Base-by-base conservation (phyloP, 1,140 invertebrate species). In the Microplitis demolitor region DNA sequence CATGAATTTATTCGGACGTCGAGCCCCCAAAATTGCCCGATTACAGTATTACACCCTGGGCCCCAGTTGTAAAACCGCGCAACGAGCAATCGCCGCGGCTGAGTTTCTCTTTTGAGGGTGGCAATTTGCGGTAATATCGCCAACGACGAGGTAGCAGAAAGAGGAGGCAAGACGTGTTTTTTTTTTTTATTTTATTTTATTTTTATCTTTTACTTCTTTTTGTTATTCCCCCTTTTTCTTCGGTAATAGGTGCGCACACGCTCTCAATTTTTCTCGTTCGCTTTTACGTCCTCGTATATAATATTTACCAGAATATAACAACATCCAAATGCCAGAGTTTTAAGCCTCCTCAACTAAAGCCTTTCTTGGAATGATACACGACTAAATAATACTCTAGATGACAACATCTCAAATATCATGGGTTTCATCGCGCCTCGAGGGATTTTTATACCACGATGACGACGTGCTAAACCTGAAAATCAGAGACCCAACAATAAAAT, bases 41-140 rank as follows among this genome's bases (percentile, higher is more conserved):
- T 85, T 85, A 85, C 80, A 77, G 81, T 83, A 84, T 85, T 83
- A 82, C 83, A 80, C 78, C 67, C 62, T 39, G 73, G 74, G 64
- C 56, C 69, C 61, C 50, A 82, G 84, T 82, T 84, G 84, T 86
- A 82, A 85, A 85, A 83, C 77, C 76, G 77, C 79, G 76, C 79
- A 78, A 76, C 76, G 74, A 78, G 75, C 78, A 80, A 80, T 75
- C 78, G 77, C 76, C 74, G 73, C 78, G 77, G 39, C 39, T 45
- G 39, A 45, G 80, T 82, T 81, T 80, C 80, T 82, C 80, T 85
- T 84, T 85, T 80, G 82, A 86, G 84, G 84, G 84, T 85, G 85
- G 86, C 83, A 87, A 87, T 87, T 87, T 87, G 86, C 78, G 84
- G 85, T 87, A 86, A 87, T 86, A 85, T 85, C 78, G 83, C 79